Conservation (phyloP, 2,888 invertebrate species). For the Chouioia cunea region DNA sequence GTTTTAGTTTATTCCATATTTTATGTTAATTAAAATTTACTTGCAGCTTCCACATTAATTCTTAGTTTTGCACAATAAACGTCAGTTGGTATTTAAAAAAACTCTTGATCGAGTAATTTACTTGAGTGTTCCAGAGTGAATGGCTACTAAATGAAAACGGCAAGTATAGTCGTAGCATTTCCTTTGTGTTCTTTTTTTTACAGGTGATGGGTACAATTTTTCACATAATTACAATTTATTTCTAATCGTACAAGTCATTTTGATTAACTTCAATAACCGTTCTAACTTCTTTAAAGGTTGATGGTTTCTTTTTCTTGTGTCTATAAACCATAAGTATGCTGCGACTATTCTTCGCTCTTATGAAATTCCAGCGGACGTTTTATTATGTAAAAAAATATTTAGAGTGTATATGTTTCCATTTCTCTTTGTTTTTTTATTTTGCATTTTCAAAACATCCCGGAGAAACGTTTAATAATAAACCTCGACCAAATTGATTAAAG, state of each 20-base stretch:
- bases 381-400: conserved; percentile 18
- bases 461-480: conserved; percentile 30
- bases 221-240: not conserved
- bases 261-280: no score
- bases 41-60: conserved; percentile 21
- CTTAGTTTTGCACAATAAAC: conserved; percentile 27
- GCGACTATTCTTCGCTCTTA: conserved; percentile 30
- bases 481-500: not conserved
- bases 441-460: conserved; percentile 43
- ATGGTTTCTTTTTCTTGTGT: not conserved
- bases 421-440: conserved; percentile 51
- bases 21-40: conserved; percentile 21
- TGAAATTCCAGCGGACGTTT: conserved; percentile 39
- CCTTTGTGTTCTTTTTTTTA: conserved; percentile 16
- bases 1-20: conserved; percentile 16
- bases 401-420: conserved; percentile 62
- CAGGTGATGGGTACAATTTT: conserved; percentile 5
- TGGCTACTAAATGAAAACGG: conserved; percentile 30
- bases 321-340: conserved; percentile 3
- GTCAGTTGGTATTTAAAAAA: conserved; percentile 35
- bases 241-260: not conserved
- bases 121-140: conserved; percentile 57
- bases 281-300: no score
- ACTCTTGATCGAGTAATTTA: conserved; percentile 12
- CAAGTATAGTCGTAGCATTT: conserved; percentile 41